Percentiles rank a stretch among this genome's conserved stretches.
phyloP scores from a whole-genome alignment of 2,797 vertebrate species.

The Sternotherus odoratus region DNA sequence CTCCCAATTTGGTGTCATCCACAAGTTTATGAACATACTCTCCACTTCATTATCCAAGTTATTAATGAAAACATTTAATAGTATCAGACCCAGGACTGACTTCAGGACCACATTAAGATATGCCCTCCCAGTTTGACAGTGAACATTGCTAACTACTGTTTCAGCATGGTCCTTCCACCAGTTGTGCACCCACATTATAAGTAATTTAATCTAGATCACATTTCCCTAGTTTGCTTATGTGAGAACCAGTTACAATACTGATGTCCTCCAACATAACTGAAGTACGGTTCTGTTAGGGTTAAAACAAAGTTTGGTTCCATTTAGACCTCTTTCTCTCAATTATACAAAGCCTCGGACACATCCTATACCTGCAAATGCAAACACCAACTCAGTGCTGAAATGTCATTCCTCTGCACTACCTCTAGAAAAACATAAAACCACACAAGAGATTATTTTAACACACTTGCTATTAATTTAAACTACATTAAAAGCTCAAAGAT shows the following conservation, averaged over 20 bases:
- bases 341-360: accelerated
- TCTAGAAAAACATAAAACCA: not conserved
- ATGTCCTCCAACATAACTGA: not conserved
- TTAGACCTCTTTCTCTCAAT: not conserved
- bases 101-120: not conserved
- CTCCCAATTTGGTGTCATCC: too few relatives aligned
- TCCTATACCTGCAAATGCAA: not conserved
- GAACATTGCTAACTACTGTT: not conserved
- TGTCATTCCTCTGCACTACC: not conserved
- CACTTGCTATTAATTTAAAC: too few relatives aligned
- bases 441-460: not conserved
- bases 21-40: not conserved
- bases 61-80: not conserved
- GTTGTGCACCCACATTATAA: not conserved
- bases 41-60: not conserved
- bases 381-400: not conserved
- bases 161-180: not conserved
- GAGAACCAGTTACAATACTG: not conserved
- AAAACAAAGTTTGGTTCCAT: not conserved
- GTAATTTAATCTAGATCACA: not conserved
- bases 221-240: not conserved
- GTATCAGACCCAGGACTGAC: not conserved
- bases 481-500: not conserved
- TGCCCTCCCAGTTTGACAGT: not conserved
- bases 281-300: not conserved